Conservation (phyloP, 2,113 vertebrate species). For the Oncorhynchus tshawytscha region DNA sequence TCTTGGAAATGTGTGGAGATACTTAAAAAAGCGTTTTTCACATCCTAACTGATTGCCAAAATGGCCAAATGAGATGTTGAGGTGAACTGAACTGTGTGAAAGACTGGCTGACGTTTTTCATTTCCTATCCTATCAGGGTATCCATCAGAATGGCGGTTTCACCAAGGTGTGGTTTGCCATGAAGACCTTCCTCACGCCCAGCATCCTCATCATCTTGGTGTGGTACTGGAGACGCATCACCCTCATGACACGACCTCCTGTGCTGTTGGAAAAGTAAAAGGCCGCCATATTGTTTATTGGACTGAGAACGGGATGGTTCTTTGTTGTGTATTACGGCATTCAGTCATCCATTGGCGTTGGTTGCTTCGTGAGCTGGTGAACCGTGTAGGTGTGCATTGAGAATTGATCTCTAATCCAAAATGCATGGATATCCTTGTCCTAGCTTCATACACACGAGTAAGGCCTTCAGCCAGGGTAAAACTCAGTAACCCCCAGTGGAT, state of each 20-base stretch:
- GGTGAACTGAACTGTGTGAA: neutral
- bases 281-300: neutral
- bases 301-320: too few species aligned
- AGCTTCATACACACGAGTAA: too few species aligned
- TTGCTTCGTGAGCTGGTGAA: too few species aligned
- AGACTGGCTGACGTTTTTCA: neutral
- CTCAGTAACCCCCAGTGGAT: neutral
- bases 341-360: too few species aligned
- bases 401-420: too few species aligned
- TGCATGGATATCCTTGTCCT: too few species aligned
- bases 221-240: slow-evolving; percentile 98
- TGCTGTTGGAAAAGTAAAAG: slow-evolving; percentile 99
- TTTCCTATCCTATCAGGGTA: slow-evolving; percentile 70
- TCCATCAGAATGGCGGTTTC: slow-evolving; percentile 97
- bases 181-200: slow-evolving; percentile 98
- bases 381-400: too few species aligned
- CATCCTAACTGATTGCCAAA: too few species aligned
- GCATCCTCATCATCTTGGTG: slow-evolving; percentile 94
- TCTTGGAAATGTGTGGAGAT: neutral
- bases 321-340: too few species aligned
- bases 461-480: neutral
- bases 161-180: slow-evolving; percentile 99
- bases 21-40: too few species aligned
- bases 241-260: slow-evolving; percentile 88
- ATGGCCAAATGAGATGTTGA: too few species aligned